Conservation (phyloP, 1,140 invertebrate genomes). For the Atta texana region DNA sequence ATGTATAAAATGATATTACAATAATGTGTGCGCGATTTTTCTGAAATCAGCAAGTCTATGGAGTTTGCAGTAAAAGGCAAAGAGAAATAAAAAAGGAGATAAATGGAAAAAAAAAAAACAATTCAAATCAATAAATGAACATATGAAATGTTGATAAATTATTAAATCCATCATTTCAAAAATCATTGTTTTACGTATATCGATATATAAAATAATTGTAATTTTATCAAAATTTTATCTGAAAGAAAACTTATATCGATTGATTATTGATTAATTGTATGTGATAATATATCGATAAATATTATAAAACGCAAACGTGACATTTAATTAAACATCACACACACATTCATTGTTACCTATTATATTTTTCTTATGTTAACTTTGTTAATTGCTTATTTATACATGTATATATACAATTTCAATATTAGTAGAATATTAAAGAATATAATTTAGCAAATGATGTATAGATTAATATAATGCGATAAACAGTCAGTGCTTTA, state of each 20-base stretch:
- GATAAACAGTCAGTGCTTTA: constrained; percentile 68
- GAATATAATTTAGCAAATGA: constrained; percentile 71
- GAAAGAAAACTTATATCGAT: neutral
- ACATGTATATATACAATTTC: neutral
- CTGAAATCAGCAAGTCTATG: neutral
- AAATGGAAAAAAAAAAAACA: neutral
- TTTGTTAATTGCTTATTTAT: neutral
- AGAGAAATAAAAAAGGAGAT: neutral
- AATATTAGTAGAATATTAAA: constrained; percentile 69
- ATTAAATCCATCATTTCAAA: neutral
- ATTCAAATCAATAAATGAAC: neutral
- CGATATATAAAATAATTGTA: neutral
- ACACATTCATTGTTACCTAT: neutral
- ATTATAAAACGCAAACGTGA: neutral
- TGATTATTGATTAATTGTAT: neutral
- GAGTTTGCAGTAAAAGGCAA: neutral
- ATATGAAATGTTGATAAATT: neutral
- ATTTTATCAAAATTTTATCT: neutral
- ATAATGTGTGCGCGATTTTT: neutral
- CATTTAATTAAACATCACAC: neutral
- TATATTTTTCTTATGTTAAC: neutral
- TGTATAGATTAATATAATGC: constrained; percentile 66
- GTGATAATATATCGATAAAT: neutral
- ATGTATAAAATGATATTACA: neutral
- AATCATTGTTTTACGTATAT: neutral